Evolutionary conservation across 1,140 invertebrate species (phyloP).

Genomic region (Solenopsis invicta): DNA sequence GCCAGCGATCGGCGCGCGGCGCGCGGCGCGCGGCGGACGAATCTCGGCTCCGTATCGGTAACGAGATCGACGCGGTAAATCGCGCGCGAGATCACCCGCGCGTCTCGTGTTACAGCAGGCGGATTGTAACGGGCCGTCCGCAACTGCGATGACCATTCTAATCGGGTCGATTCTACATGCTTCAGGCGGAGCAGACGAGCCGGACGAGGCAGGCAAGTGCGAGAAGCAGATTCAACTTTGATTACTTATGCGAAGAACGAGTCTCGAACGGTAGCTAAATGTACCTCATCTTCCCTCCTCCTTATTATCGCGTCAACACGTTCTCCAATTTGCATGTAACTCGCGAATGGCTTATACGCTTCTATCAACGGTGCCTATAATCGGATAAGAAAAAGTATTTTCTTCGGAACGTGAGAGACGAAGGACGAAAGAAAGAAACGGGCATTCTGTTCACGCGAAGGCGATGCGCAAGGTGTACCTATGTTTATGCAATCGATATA

Average conservation of each 20-base stretch:
- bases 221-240: neutral
- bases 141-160: conserved; percentile 42
- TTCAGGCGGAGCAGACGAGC: neutral
- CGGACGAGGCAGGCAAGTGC: neutral
- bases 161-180: conserved; percentile 38
- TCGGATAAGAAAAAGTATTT: neutral
- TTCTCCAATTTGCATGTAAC: conserved; percentile 4
- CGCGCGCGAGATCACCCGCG: conserved; percentile 60
- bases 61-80: conserved; percentile 54
- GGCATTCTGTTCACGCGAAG: conserved; percentile 41
- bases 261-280: neutral
- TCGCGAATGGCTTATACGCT: neutral
- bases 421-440: neutral
- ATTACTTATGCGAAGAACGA: conserved; percentile 12
- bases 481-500: conserved; percentile 53
- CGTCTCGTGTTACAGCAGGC: conserved; percentile 65
- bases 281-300: neutral
- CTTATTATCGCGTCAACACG: neutral
- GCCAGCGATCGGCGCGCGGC: conserved; percentile 73
- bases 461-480: neutral
- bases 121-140: conserved; percentile 66
- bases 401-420: neutral
- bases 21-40: conserved; percentile 63
- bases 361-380: neutral
- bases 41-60: conserved; percentile 43